Base-by-base conservation (phyloP, 2,888 invertebrate genomes). In the Thera obeliscata region DNA sequence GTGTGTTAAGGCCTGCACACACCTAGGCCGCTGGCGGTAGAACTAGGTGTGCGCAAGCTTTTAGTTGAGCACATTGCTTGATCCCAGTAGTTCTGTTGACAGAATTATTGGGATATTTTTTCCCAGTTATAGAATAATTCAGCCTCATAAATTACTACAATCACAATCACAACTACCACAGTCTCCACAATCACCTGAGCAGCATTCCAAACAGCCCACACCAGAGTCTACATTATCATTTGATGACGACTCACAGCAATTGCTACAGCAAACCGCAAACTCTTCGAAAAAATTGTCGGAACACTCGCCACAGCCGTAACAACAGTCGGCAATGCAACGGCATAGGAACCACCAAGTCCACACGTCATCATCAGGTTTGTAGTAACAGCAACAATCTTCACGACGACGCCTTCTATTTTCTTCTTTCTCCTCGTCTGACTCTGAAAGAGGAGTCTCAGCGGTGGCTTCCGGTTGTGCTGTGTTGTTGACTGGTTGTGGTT, bases 231-330 rank as follows among this genome's bases (percentile, higher is more conserved):
- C 67, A 11, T 69, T 56, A 12, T 61, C 62, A n/a, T 67, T 66
- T 2, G 59, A 46, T 2, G 56, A 11, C 1, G 52, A 56, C 8
- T 74, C 73, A 56, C 85, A 85, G 55, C 84, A 82, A 35, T 74
- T 66, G 6, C 59, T 75, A 7, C 81, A 67, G 56, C 78, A 78
- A 43, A 71, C 64, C 0, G 81, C 82, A 62, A 80, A 84, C 0
- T 69, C 65, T 1, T 81, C 78, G 43, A 78, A 82, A 64, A 79
- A 81, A 0, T 33, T 57, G 3, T 83, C 81, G 0, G 79, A 77
- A 59, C 81, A 82, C 2, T 74, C 70, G 8, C 71, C 70, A 1
- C 81, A 66, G 0, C 64, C 64, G 49, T 76, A 68, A 58, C 78
- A 83, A 55, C 76, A 76, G 8, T 72, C 59, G 0, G 76, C 72